Evolutionary conservation across 2,797 vertebrate species (phyloP), one percentile per base, ranked within the genome.

Genomic region (Danio albolineatus): DNA sequence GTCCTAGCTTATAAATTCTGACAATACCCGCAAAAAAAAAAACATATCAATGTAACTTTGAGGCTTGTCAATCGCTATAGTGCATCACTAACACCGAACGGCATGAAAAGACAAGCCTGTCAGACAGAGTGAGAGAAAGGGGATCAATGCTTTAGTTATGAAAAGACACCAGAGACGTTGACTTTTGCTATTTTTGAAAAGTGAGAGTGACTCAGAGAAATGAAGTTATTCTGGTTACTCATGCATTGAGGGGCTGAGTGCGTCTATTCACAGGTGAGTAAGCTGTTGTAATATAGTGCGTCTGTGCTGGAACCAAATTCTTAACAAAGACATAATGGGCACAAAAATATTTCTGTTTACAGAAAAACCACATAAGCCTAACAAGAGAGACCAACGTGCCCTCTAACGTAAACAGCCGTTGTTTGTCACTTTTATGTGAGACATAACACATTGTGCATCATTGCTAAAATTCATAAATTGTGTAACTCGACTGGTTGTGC

Each of bases 91-190:
- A 59, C 5, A 59, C 17, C 49, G n/a, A 78, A 69, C 36, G 43
- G 9, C n/a, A 13, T 21, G n/a, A 78, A 64, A 36, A 46, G 41
- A 51, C 48, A 28, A 60, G 44, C 36, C 75, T 78, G 69, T 73
- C 60, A 79, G 28, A 46, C 17, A 53, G 17, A 43, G 19, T 67
- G 54, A 56, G 28, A 21, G 38, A 82, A 54, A 59, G 28, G 60
- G 36, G 67, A 77, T 77, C 9, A 49, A 77, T 82, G 69, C 10
- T 73, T 78, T 73, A 67, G 69, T 73, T 39, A 73, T 53, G 21
- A 16, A 73, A 51, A 48, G 51, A 48, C 59, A 39, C 48, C 17
- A 62, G n/a, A 73, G 41, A 62, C 17, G 28, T 8, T 53, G 43
- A 12, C 43, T 54, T 21, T 62, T 57, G 74, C 72, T 73, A 41